Evolutionary conservation across 2,113 vertebrate genomes (phyloP).

Genomic region (Tachuris rubrigastra): DNA sequence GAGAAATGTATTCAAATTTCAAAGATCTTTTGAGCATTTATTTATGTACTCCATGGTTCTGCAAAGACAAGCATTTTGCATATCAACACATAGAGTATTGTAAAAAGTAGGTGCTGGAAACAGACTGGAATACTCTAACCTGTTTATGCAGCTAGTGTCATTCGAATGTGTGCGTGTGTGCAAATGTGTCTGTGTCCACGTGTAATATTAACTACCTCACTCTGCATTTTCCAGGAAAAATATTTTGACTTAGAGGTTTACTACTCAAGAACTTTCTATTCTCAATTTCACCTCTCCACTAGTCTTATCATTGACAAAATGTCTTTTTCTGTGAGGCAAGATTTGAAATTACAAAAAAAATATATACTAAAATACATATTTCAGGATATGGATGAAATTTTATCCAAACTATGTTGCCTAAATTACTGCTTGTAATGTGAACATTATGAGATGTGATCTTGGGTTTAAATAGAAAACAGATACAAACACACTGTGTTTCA

Average conservation of each 20-base stretch:
- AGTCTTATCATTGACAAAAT: background rate
- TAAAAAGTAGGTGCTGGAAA: background rate
- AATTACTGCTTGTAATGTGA: background rate
- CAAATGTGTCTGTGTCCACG: background rate
- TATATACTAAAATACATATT: background rate
- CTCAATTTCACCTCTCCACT: background rate
- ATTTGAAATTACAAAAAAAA: slow-evolving; percentile 26
- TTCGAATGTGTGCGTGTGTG: background rate
- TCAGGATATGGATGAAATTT: background rate
- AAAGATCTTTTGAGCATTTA: background rate
- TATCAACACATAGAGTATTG: background rate
- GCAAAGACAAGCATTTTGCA: slow-evolving; percentile 6
- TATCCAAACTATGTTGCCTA: background rate
- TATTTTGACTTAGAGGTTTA: slow-evolving; percentile 20
- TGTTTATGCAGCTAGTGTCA: background rate
- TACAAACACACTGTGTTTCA: background rate
- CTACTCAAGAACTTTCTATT: slow-evolving; percentile 10
- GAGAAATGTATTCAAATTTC: background rate
- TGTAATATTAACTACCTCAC: slow-evolving; percentile 73
- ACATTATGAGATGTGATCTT: background rate
- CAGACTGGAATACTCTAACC: slow-evolving; percentile 37
- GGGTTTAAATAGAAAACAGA: background rate
- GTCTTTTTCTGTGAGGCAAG: background rate
- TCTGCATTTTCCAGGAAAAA: slow-evolving; percentile 38
- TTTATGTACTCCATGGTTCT: background rate